Percentiles rank a stretch among this genome's conserved stretches.
These are phyloP conservation scores for Lagocephalus sceleratus DNA, from an alignment of 2,797 vertebrate species.

Conservation along the genomic window DNA sequence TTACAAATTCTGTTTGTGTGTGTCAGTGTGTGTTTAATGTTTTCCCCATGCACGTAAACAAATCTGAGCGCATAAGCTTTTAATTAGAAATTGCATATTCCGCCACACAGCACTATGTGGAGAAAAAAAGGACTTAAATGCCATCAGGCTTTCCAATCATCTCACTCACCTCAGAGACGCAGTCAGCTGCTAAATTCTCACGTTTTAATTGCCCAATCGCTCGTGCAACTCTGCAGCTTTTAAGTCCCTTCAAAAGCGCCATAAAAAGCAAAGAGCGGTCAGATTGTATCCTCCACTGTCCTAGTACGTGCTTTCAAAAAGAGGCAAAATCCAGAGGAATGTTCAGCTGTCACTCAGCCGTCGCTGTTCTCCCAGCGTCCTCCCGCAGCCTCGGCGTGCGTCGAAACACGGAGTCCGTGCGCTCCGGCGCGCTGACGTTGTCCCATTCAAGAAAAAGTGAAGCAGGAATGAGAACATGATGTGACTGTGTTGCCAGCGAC, in stretches of 20 bases:
- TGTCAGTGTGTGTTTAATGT: too few relatives aligned
- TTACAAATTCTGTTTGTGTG: neutral
- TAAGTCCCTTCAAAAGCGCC: conserved; percentile 23
- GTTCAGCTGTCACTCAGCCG: conserved; percentile 31
- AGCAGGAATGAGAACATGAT: conserved; percentile 16
- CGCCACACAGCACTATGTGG: neutral
- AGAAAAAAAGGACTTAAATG: neutral
- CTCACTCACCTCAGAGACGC: conserved; percentile 27
- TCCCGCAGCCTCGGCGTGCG: conserved; percentile 45
- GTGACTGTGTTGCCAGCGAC: conserved; percentile 14
- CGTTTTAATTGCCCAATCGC: conserved; percentile 24
- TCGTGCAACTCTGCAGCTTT: conserved; percentile 20
- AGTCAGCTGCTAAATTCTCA: conserved; percentile 5
- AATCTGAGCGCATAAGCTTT: neutral
- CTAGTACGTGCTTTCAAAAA: too few relatives aligned
- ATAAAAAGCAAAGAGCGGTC: neutral
- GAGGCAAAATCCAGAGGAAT: neutral
- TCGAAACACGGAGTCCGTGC: conserved; percentile 35
- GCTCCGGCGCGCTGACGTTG: conserved; percentile 45
- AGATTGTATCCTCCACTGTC: neutral
- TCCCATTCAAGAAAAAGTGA: conserved; percentile 51
- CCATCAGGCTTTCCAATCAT: neutral
- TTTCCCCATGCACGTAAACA: neutral
- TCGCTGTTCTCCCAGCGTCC: conserved; percentile 26
- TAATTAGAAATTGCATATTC: conserved; percentile 8